phyloP scores from a whole-genome alignment of 2,113 vertebrate genomes.

The Dicrurus megarhynchus region DNA sequence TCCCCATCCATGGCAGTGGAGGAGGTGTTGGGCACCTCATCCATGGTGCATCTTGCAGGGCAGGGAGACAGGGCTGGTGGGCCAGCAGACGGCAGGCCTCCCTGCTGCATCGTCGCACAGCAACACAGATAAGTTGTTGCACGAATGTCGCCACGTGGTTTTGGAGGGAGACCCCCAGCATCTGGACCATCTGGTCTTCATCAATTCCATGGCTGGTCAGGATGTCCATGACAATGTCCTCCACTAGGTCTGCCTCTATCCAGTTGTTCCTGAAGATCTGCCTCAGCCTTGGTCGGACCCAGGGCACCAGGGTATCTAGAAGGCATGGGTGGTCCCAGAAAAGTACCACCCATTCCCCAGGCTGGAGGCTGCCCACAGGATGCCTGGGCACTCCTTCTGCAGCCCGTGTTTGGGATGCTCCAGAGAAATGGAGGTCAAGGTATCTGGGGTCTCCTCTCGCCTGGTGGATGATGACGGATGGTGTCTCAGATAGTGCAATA shows the following conservation, averaged over 20 bases:
- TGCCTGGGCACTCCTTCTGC: background rate
- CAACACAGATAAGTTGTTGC: background rate
- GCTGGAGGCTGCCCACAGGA: background rate
- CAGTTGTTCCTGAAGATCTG: background rate
- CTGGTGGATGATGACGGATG: background rate
- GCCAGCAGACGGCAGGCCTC: background rate
- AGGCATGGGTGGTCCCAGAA: background rate
- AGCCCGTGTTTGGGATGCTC: background rate
- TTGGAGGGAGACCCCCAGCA: background rate
- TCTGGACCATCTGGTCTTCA: background rate
- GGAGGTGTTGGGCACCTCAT: background rate
- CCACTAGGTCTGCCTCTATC: background rate
- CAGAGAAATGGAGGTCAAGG: background rate
- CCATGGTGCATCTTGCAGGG: background rate
- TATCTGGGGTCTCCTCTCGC: background rate
- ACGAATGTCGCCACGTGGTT: accelerated
- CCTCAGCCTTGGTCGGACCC: background rate
- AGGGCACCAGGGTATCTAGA: background rate
- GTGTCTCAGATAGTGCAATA: background rate
- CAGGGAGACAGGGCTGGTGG: background rate
- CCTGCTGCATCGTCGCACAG: background rate
- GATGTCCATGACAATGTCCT: background rate
- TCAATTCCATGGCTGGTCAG: background rate
- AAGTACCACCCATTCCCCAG: background rate
- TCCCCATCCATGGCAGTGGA: background rate